Evolutionary conservation across 92 coral and sea anemone species (phyloP).

Genomic region (Paragorgia papillata): DNA sequence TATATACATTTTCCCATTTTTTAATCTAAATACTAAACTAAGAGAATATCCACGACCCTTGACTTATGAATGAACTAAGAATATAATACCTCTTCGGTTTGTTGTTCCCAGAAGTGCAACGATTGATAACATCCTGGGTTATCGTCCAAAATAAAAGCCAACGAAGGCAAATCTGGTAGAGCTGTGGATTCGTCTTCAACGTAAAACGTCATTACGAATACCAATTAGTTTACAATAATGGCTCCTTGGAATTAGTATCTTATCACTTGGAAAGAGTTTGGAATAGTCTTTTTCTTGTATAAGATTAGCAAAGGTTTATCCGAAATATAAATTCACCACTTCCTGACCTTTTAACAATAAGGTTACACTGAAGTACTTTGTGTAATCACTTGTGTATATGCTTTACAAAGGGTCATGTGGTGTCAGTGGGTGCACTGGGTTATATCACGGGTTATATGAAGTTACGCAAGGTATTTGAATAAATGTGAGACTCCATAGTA

Average conservation of each 20-base stretch:
- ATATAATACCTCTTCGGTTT: conserved; percentile 95
- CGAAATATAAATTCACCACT: too few relatives aligned
- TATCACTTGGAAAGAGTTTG: neutral
- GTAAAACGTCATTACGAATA: conserved; percentile 78
- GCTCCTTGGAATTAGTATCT: neutral
- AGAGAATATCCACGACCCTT: too few relatives aligned
- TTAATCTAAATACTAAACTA: too few relatives aligned
- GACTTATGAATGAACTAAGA: too few relatives aligned
- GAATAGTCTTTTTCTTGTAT: neutral
- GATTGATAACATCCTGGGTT: conserved; percentile 89
- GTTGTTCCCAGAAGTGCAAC: conserved; percentile 85
- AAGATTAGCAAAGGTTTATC: neutral
- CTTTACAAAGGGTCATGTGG: neutral
- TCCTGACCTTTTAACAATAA: too few relatives aligned
- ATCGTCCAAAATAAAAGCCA: conserved; percentile 82
- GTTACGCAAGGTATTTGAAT: too few relatives aligned
- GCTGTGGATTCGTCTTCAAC: conserved; percentile 56
- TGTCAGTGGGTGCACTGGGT: too few relatives aligned
- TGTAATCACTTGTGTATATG: neutral
- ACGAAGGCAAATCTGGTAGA: conserved; percentile 76
- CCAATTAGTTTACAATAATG: neutral
- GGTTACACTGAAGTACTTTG: neutral
- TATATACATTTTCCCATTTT: too few relatives aligned
- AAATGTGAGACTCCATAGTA: too few relatives aligned
- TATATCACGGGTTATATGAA: too few relatives aligned